phyloP scores from a whole-genome alignment of 2,113 vertebrate species.

The Rhineura floridana region DNA sequence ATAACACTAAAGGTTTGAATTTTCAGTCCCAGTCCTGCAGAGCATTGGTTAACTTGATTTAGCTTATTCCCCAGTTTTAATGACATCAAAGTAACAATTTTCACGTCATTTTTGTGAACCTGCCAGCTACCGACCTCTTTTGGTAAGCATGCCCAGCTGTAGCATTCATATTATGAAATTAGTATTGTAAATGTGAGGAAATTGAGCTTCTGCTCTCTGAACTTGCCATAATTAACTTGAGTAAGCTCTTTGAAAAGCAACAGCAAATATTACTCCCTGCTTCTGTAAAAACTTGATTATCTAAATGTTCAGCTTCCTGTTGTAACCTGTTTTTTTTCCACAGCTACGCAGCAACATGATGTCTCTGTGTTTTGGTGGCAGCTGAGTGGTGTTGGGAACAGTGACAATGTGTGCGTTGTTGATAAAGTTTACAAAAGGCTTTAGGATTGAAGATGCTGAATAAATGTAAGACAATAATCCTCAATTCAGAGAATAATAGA shows the following conservation, averaged over 20 bases:
- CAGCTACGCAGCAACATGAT: slow-evolving; percentile 26
- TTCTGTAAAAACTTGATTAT: slow-evolving; percentile 28
- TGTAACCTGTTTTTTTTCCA: slow-evolving; percentile 32
- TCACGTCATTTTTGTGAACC: not conserved
- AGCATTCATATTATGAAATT: not conserved
- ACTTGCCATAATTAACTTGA: not conserved
- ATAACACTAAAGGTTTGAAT: not conserved
- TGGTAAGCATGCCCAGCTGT: not conserved
- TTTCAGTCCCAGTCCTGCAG: not conserved
- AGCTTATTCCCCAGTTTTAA: not conserved
- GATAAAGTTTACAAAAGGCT: slow-evolving; percentile 28
- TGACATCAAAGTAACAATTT: not conserved
- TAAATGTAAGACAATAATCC: not conserved
- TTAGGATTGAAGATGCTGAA: slow-evolving; percentile 16
- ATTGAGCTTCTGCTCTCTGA: not conserved
- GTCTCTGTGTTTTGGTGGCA: slow-evolving; percentile 49
- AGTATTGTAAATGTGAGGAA: not conserved
- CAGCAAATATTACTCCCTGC: not conserved
- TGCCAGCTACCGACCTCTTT: not conserved
- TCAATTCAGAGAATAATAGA: not conserved
- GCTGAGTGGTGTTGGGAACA: slow-evolving; percentile 7
- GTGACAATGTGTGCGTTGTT: not conserved
- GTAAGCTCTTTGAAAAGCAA: not conserved
- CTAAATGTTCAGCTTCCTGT: slow-evolving; percentile 49
- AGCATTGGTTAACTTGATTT: not conserved